Conservation (phyloP, 2,113 vertebrate genomes). For the Leptosomus discolor region DNA sequence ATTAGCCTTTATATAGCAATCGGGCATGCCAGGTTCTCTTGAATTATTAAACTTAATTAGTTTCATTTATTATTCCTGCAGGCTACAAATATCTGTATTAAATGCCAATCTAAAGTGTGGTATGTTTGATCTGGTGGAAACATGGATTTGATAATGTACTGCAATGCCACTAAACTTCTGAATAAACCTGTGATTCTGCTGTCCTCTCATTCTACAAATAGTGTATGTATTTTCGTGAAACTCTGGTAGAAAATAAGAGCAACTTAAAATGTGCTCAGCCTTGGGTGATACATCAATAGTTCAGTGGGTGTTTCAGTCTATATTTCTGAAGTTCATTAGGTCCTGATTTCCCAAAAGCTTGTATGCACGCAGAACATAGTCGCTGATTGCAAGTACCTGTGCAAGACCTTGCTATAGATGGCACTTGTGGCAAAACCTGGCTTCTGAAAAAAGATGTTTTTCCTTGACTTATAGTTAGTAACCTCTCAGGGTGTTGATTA, state of each 20-base stretch:
- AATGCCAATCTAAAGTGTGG: constrained; percentile 32
- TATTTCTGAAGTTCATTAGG: background rate
- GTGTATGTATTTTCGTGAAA: background rate
- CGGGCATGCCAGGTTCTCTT: constrained; percentile 50
- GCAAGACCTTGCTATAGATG: background rate
- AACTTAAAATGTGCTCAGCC: background rate
- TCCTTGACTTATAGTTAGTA: background rate
- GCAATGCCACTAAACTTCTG: background rate
- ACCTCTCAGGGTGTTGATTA: background rate
- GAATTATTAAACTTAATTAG: constrained; percentile 75
- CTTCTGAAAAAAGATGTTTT: background rate
- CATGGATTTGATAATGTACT: background rate
- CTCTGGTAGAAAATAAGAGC: background rate
- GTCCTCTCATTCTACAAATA: background rate
- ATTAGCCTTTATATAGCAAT: constrained; percentile 58
- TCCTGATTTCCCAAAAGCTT: background rate
- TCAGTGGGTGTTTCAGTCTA: background rate
- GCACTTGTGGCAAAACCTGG: background rate
- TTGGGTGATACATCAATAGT: background rate
- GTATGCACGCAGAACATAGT: background rate
- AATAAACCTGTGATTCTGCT: background rate
- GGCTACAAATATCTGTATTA: constrained; percentile 62
- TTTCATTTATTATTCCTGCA: constrained; percentile 70
- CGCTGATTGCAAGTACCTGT: background rate
- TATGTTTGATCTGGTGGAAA: constrained; percentile 48